phyloP scores from a whole-genome alignment of 2,797 vertebrate species.

The Furcifer pardalis region DNA sequence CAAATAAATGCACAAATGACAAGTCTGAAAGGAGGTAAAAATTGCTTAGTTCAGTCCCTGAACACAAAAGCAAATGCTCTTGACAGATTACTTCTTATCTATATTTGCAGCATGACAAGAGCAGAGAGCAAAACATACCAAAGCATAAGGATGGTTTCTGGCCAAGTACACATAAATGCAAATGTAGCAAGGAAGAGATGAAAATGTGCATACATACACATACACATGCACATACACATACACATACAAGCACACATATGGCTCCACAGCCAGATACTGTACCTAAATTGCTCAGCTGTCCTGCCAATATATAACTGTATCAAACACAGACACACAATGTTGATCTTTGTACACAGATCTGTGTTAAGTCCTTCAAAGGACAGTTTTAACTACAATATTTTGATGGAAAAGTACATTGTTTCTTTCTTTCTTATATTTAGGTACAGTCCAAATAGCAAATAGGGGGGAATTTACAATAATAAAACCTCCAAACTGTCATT shows the following conservation, averaged over 20 bases:
- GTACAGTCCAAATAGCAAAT: too few relatives aligned
- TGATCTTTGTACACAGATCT: too few relatives aligned
- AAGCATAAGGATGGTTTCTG: background rate
- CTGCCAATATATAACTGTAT: too few relatives aligned
- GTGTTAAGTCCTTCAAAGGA: too few relatives aligned
- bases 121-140: background rate
- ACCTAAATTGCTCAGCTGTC: too few relatives aligned
- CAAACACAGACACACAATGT: background rate
- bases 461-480: too few relatives aligned
- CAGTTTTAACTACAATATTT: too few relatives aligned
- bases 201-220: background rate
- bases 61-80: background rate
- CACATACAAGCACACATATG: too few relatives aligned
- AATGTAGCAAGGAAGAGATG: background rate
- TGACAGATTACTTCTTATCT: slow-evolving; percentile 4
- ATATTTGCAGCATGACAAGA: background rate
- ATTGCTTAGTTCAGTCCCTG: background rate
- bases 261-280: too few relatives aligned
- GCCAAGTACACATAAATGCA: background rate
- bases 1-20: background rate
- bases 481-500: too few relatives aligned
- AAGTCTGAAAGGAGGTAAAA: background rate
- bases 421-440: too few relatives aligned
- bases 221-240: background rate
- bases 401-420: too few relatives aligned